phyloP scores from a whole-genome alignment of 1,140 invertebrate genomes.

The Cephus cinctus region DNA sequence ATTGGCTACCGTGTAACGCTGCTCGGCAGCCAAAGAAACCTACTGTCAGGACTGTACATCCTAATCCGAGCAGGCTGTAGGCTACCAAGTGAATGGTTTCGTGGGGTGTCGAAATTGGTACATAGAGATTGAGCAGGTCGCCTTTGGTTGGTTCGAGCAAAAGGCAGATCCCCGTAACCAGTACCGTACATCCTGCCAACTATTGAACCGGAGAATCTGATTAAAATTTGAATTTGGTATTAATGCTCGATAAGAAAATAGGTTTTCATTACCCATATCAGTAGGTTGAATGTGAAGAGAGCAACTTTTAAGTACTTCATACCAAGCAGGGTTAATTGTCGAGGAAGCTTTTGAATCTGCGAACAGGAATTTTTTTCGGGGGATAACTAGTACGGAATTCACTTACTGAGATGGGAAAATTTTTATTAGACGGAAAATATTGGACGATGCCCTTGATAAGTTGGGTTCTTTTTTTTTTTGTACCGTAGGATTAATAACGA shows the following conservation, averaged over 20 bases:
- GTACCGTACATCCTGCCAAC: conserved; percentile 55
- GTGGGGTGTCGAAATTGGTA: conserved; percentile 38
- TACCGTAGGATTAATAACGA: too few species aligned
- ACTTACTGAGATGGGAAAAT: not conserved
- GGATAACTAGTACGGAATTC: not conserved
- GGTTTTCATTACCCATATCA: conserved; percentile 57
- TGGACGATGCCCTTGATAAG: not conserved
- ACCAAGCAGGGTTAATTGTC: too few species aligned
- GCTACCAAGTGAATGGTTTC: conserved; percentile 54
- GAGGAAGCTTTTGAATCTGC: conserved; percentile 45
- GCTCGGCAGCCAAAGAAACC: conserved; percentile 60
- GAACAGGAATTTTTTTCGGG: conserved; percentile 12
- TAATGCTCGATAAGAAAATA: not conserved
- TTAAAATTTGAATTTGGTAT: conserved; percentile 8
- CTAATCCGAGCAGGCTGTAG: conserved; percentile 53
- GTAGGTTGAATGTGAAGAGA: conserved; percentile 56
- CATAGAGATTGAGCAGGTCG: conserved; percentile 53
- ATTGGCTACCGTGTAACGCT: conserved; percentile 54
- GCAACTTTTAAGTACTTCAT: conserved; percentile 56
- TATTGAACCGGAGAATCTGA: conserved; percentile 22
- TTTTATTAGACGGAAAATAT: not conserved
- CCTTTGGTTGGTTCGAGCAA: conserved; percentile 55
- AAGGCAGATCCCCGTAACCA: conserved; percentile 54
- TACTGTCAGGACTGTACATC: conserved; percentile 53
- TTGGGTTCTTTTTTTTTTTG: too few species aligned